phyloP scores from a whole-genome alignment of 2,113 vertebrate genomes.

The Uropsilus gracilis region DNA sequence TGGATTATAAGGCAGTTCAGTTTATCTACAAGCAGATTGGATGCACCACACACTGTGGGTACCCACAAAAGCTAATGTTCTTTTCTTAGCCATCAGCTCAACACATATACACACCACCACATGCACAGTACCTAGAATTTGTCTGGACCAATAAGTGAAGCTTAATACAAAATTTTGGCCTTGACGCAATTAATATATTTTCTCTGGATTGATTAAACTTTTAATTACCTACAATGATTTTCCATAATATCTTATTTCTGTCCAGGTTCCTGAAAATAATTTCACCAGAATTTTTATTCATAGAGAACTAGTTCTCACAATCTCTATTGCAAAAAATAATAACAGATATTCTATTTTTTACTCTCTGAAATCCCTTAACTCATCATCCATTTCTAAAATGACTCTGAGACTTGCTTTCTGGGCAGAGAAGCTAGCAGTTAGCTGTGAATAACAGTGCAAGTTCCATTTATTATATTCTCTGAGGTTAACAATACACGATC shows the following conservation, averaged over 20 bases:
- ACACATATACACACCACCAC: background rate
- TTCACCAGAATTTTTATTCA: background rate
- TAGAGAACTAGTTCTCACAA: background rate
- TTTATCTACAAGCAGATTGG: too few species aligned
- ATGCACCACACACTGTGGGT: background rate
- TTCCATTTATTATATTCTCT: background rate
- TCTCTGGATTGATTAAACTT: background rate
- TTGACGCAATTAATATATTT: background rate
- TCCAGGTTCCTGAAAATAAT: background rate
- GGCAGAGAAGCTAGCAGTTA: background rate
- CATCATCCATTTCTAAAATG: slow-evolving; percentile 34
- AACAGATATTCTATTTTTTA: background rate
- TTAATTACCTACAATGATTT: background rate
- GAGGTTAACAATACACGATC: background rate
- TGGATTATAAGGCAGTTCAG: background rate
- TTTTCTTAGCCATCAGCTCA: too few species aligned
- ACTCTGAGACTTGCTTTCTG: slow-evolving; percentile 7
- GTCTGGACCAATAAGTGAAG: background rate
- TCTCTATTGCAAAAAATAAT: background rate
- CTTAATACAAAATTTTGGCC: background rate
- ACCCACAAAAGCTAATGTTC: too few species aligned
- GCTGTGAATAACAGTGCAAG: background rate
- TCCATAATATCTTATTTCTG: background rate
- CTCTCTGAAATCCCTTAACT: background rate
- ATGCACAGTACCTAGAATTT: background rate